Base-by-base conservation (phyloP, 1,140 invertebrate species). In the Sycophila sp. region DNA sequence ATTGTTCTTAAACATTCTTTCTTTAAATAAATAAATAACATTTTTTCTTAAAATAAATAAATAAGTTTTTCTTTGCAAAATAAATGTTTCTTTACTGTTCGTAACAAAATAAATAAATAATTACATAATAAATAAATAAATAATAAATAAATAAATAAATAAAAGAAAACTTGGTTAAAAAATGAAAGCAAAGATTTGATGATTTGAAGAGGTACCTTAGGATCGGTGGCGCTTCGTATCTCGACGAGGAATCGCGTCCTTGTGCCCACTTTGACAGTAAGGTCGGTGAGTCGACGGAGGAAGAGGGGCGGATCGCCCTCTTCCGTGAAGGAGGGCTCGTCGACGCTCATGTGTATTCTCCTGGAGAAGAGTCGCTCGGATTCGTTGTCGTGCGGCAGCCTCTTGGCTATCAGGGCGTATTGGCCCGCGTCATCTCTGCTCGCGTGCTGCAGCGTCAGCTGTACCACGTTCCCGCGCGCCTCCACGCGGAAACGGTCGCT, bases 211-310 rank as follows among this genome's bases (percentile, higher is more conserved):
- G n/a, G n/a, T n/a, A 94, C 94, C 90, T 92, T 92, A 59, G 93
- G 87, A 78, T 92, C 90, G n/a, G 91, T 90, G 55, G 90, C 88
- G 82, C 93, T 94, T 75, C 90, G 86, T 62, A 95, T 93, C 85
- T 96, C 94, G 28, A 94, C 93, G 10, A 95, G 87, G 73, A 96
- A 92, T 71, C 94, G 88, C 0, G 93, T 93, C 73, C 94, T 87
- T 4, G 94, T 93, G 66, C 94, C 94, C 77, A 96, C 93, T 87
- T 95, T 95, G 28, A 94, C 93, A 1, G 92, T 91, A 5, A 94
- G 88, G 83, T 95, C 93, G 71, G 90, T 91, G 6, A 96, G 87
- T 68, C 92, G 87, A 63, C 93, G 88, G 7, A 94, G 81, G 81
- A 96, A 95, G 36, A 89, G 82, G 1, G 94, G 94, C n/a, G 91